Evolutionary conservation across 2,797 vertebrate species (phyloP).

Genomic region (Ciconia nigra): DNA sequence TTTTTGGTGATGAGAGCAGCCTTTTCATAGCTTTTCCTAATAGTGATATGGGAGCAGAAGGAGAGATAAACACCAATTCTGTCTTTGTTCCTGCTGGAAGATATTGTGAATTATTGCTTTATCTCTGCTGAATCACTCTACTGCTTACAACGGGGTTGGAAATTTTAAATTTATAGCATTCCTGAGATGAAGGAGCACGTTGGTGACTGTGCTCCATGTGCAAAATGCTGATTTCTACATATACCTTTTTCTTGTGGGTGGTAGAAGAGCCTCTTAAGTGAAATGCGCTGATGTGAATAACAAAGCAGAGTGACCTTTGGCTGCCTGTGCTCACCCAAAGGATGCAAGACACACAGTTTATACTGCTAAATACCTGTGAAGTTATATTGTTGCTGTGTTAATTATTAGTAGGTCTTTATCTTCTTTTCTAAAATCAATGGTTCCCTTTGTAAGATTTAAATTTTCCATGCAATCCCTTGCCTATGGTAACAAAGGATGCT

Average conservation of each 20-base stretch:
- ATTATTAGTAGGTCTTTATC: conserved; percentile 47
- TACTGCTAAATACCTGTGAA: conserved; percentile 23
- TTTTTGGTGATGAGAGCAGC: neutral
- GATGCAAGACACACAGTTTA: neutral
- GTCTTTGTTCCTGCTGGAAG: neutral
- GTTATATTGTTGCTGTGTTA: neutral
- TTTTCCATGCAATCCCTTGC: conserved; percentile 25
- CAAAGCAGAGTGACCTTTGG: neutral
- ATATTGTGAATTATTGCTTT: neutral
- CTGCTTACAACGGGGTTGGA: neutral
- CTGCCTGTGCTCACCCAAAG: neutral
- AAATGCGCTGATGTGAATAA: neutral
- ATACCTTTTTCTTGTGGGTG: neutral
- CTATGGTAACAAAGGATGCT: conserved; percentile 34
- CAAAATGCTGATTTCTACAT: neutral
- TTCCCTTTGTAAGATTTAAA: conserved; percentile 39
- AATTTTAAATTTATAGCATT: neutral
- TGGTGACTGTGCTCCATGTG: neutral
- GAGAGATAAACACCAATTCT: neutral
- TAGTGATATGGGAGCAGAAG: neutral
- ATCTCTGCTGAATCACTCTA: neutral
- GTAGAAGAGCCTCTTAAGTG: neutral
- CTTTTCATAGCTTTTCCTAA: neutral
- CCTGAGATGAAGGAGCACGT: neutral
- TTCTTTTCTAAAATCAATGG: conserved; percentile 34